Conservation (phyloP, 2,797 vertebrate species). For the Sphenopsis melanotis region DNA sequence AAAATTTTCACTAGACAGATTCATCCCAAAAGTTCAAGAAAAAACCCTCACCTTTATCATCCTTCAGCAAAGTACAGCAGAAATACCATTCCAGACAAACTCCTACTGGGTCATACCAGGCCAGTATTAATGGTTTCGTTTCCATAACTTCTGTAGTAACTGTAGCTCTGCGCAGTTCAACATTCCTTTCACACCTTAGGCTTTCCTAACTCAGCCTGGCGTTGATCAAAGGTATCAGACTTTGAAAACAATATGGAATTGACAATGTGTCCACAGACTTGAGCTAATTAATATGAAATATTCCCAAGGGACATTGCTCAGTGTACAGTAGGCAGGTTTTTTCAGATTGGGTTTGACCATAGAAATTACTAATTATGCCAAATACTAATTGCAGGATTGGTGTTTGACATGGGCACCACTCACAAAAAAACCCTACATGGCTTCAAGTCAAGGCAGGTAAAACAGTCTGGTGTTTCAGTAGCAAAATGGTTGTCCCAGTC, state of each 20-base stretch:
- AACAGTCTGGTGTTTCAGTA: neutral
- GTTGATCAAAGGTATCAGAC: neutral
- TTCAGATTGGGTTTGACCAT: neutral
- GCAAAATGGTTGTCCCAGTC: neutral
- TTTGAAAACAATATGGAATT: neutral
- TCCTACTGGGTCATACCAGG: neutral
- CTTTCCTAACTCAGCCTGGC: neutral
- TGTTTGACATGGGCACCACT: neutral
- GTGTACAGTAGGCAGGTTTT: neutral
- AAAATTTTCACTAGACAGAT: neutral
- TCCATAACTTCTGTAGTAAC: neutral
- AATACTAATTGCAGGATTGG: neutral
- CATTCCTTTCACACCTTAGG: neutral
- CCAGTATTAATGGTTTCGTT: neutral
- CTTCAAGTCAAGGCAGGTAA: neutral
- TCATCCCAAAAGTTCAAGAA: neutral
- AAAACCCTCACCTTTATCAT: neutral
- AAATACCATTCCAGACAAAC: neutral
- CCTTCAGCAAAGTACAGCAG: neutral
- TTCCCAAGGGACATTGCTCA: neutral
- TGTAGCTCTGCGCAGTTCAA: neutral
- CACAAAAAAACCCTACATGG: rapidly evolving
- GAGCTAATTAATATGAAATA: neutral
- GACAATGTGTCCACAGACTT: neutral
- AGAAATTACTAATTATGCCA: neutral